These are phyloP conservation scores for Myoxocephalus aenaeus DNA, from an alignment of 2,797 vertebrate genomes.

Conservation along the genomic window DNA sequence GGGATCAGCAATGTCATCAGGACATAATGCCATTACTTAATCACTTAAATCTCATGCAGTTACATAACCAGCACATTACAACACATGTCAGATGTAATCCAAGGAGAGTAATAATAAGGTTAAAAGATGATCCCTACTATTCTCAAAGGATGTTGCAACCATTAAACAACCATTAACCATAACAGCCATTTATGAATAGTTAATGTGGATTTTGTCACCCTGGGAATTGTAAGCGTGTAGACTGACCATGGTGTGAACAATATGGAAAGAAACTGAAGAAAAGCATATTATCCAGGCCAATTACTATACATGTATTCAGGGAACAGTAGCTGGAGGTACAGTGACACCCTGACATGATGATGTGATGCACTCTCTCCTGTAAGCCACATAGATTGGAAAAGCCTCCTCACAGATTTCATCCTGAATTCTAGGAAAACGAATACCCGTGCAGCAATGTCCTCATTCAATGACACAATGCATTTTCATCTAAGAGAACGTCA, in stretches of 20 bases:
- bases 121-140: background rate
- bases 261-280: background rate
- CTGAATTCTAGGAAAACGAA: background rate
- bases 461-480: background rate
- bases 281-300: background rate
- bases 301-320: background rate
- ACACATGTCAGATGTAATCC: conserved; percentile 7
- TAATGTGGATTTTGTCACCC: background rate
- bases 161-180: background rate
- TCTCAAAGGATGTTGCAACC: conserved; percentile 4
- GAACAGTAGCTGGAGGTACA: background rate
- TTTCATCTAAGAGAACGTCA: background rate
- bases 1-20: background rate
- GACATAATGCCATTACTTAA: background rate
- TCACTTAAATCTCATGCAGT: too few species aligned
- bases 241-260: background rate
- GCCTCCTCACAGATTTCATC: background rate
- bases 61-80: background rate
- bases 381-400: conserved; percentile 21
- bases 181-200: background rate
- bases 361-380: background rate
- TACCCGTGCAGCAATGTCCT: background rate
- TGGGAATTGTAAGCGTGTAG: background rate
- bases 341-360: background rate
- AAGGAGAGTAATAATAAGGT: background rate